Percentiles rank a stretch among this genome's conserved stretches.
phyloP scores from a whole-genome alignment of 2,888 invertebrate species.

The Apamea monoglypha region DNA sequence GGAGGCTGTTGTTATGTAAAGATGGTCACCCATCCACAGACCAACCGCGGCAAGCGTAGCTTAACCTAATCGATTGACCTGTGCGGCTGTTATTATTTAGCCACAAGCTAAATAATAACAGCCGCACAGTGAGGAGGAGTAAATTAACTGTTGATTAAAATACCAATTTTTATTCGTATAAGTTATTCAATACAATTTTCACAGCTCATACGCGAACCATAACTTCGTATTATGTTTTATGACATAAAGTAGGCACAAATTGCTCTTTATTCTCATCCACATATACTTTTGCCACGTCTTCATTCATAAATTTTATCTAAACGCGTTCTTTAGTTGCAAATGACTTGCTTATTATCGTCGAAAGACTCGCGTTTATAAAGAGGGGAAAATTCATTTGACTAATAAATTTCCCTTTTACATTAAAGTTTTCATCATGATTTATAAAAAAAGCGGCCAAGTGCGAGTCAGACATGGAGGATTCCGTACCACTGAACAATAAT shows the following conservation, averaged over 20 bases:
- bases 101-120: too few species aligned
- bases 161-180: neutral
- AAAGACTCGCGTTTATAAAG: constrained; percentile 10
- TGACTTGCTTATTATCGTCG: constrained; percentile 30
- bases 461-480: too few species aligned
- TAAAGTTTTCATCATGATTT: neutral
- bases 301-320: constrained; percentile 43
- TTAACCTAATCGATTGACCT: too few species aligned
- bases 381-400: neutral
- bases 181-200: constrained; percentile 1
- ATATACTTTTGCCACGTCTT: constrained; percentile 28
- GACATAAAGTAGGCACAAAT: constrained; percentile 33
- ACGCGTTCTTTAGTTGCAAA: constrained; percentile 44
- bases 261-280: constrained; percentile 37
- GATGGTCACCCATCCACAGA: too few species aligned
- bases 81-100: too few species aligned
- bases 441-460: neutral
- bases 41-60: too few species aligned
- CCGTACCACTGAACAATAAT: too few species aligned
- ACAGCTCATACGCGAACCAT: constrained; percentile 18
- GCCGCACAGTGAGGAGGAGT: too few species aligned
- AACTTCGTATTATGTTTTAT: constrained; percentile 46
- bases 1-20: too few species aligned
- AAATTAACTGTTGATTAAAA: neutral
- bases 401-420: neutral